Percentiles rank a stretch among this genome's conserved stretches.
phyloP scores from a whole-genome alignment of 2,797 vertebrate genomes.

The Xyrichtys novacula region DNA sequence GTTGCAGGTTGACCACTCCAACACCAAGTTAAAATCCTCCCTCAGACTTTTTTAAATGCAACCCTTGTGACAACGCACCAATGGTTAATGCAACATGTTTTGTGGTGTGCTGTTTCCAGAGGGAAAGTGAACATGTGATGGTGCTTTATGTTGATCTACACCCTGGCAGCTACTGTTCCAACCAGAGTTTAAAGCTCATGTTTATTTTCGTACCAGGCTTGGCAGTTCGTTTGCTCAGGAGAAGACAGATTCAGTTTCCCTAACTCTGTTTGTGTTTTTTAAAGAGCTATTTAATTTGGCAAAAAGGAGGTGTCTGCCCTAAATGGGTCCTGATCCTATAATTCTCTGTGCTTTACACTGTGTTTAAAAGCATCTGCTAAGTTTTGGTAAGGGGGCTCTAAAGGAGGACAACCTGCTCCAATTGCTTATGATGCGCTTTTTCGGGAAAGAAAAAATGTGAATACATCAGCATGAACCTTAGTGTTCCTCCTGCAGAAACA shows the following conservation, averaged over 20 bases:
- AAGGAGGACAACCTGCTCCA: neutral
- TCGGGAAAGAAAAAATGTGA: neutral
- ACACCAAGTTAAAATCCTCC: conserved; percentile 76
- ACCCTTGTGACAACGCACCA: conserved; percentile 73
- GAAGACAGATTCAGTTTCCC: conserved; percentile 57
- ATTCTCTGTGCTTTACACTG: conserved; percentile 29
- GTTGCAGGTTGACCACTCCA: conserved; percentile 80
- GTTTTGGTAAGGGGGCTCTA: neutral
- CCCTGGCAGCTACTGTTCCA: conserved; percentile 67
- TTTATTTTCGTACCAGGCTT: conserved; percentile 66
- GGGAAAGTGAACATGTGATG: conserved; percentile 49
- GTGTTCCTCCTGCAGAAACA: neutral
- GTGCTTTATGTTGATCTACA: conserved; percentile 68
- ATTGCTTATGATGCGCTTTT: conserved; percentile 5
- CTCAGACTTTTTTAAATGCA: conserved; percentile 68
- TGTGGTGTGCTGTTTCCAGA: conserved; percentile 64
- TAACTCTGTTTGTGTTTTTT: conserved; percentile 61
- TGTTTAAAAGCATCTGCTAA: conserved; percentile 27
- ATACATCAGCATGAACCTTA: conserved; percentile 3
- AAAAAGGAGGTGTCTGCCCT: conserved; percentile 33
- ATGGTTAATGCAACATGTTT: conserved; percentile 61
- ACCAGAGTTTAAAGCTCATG: conserved; percentile 38
- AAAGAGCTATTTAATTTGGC: conserved; percentile 61
- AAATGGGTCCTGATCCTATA: conserved; percentile 38
- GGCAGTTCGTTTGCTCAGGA: conserved; percentile 43